Evolutionary conservation across 2,797 vertebrate species (phyloP).

Genomic region (Potorous gilbertii): DNA sequence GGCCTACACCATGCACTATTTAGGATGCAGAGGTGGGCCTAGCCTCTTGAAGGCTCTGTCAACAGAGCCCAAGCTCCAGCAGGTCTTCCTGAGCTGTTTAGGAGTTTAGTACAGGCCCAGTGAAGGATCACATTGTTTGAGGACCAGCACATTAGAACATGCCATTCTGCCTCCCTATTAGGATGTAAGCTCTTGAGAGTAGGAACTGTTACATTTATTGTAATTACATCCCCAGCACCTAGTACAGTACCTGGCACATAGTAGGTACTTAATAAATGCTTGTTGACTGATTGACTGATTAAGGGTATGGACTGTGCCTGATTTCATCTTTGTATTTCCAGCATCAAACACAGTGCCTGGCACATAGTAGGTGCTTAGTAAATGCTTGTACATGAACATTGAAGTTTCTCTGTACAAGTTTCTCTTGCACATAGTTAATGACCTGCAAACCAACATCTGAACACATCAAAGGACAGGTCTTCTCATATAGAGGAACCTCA

Average conservation of each 20-base stretch:
- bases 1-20: background rate
- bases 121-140: background rate
- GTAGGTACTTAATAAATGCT: background rate
- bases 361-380: background rate
- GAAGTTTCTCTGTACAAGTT: constrained; percentile 41
- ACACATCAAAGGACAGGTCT: constrained; percentile 43
- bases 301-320: background rate
- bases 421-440: constrained; percentile 41
- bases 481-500: background rate
- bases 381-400: background rate
- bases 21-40: background rate
- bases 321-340: background rate
- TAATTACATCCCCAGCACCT: background rate
- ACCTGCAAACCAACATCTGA: constrained; percentile 30
- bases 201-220: background rate
- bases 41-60: background rate
- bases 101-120: background rate
- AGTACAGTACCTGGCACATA: background rate
- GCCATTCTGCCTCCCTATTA: background rate
- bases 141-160: background rate
- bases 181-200: background rate
- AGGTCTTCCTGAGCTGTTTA: background rate
- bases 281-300: background rate
- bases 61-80: background rate
- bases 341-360: background rate